A percentile compares a stretch with the other conserved stretches of the same genome.
Evolutionary conservation across 2,888 invertebrate species (phyloP).

Genomic region (Dinocampus coccinellae): DNA sequence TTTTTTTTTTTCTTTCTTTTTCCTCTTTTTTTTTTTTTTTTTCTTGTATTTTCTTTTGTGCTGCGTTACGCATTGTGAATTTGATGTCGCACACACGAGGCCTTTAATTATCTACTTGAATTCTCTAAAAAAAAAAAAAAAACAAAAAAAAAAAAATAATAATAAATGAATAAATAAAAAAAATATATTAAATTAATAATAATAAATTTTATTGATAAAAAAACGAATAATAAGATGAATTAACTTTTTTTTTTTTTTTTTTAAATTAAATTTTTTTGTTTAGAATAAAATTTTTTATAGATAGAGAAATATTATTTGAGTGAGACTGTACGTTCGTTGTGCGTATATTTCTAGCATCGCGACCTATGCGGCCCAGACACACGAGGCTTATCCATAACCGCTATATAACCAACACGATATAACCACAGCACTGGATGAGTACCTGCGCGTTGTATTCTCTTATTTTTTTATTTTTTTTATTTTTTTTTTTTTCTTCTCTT

Average conservation of each 20-base stretch:
- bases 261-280: too few relatives aligned
- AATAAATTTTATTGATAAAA: neutral
- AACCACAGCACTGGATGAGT: slow-evolving; percentile 18
- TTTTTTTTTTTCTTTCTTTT: neutral
- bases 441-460: slow-evolving; percentile 19
- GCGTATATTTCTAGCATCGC: slow-evolving; percentile 7
- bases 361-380: slow-evolving; percentile 11
- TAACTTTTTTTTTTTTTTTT: neutral
- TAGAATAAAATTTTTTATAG: neutral
- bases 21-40: neutral
- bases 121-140: neutral
- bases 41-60: neutral
- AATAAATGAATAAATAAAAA: neutral
- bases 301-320: neutral
- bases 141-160: neutral
- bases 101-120: neutral
- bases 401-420: slow-evolving; percentile 24
- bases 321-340: neutral
- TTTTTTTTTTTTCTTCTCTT: too few relatives aligned
- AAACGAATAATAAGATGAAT: neutral
- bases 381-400: slow-evolving; percentile 21
- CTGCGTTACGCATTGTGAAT: neutral
- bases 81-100: neutral
- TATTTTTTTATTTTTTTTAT: too few relatives aligned
- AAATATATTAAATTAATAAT: too few relatives aligned